A percentile compares a stretch with the other conserved stretches of the same genome.
Evolutionary conservation across 2,888 invertebrate genomes (phyloP).

Genomic region (Melipona beecheii): DNA sequence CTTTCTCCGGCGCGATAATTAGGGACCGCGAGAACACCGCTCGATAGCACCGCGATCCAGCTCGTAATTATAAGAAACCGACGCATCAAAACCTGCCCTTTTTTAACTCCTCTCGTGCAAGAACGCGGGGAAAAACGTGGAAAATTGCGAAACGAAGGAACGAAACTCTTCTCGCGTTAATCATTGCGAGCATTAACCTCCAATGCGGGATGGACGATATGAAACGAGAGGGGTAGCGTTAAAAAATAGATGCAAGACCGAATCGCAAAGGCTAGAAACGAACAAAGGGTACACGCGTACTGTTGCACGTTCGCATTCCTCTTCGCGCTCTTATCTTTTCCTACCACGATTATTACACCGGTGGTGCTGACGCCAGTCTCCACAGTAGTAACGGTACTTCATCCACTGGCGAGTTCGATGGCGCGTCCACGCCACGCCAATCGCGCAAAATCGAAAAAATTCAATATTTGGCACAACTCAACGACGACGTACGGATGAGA

Average conservation of each 20-base stretch:
- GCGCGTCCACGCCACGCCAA: slow-evolving; percentile 42
- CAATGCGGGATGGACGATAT: not conserved
- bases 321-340: slow-evolving; percentile 66
- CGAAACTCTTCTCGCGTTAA: not conserved
- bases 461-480: not conserved
- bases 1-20: slow-evolving; percentile 69
- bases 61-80: slow-evolving; percentile 55
- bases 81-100: not conserved
- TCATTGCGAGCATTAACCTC: not conserved
- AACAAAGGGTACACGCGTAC: slow-evolving; percentile 33
- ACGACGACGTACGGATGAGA: no score
- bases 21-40: slow-evolving; percentile 43
- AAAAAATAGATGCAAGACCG: not conserved
- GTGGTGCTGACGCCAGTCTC: slow-evolving; percentile 69
- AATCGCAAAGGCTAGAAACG: slow-evolving; percentile 10
- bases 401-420: slow-evolving; percentile 27
- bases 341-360: slow-evolving; percentile 80
- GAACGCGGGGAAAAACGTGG: not conserved
- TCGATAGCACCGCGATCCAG: slow-evolving; percentile 30
- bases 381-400: slow-evolving; percentile 16
- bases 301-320: slow-evolving; percentile 64
- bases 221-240: not conserved
- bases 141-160: slow-evolving; percentile 1
- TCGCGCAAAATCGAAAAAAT: not conserved
- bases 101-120: not conserved